A percentile compares a stretch with the other conserved stretches of the same genome.
These are phyloP conservation scores for Parotia lawesii DNA, from an alignment of 2,113 vertebrate species.

Conservation along the genomic window DNA sequence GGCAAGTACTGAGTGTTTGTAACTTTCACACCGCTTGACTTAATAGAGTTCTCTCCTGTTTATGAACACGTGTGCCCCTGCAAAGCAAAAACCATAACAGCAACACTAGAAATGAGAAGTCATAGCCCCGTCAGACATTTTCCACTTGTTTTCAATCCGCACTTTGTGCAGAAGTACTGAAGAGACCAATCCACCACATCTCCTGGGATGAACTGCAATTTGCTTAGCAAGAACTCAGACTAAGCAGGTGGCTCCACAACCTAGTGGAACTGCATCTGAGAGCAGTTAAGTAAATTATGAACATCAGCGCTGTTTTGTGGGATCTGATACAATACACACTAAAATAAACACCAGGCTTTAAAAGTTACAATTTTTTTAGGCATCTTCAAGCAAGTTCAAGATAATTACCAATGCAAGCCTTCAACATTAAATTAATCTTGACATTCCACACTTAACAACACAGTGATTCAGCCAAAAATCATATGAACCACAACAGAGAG, in stretches of 20 bases:
- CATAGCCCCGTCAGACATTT: accelerated
- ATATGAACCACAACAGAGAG: not conserved
- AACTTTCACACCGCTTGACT: not conserved
- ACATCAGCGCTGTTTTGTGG: not conserved
- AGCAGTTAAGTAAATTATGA: not conserved
- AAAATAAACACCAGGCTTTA: not conserved
- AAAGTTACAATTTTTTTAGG: not conserved
- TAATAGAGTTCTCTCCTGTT: not conserved
- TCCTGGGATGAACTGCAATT: not conserved
- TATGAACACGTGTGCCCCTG: accelerated
- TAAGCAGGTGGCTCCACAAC: not conserved
- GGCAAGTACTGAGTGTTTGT: not conserved
- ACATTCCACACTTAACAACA: not conserved
- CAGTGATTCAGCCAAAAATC: not conserved
- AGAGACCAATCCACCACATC: not conserved
- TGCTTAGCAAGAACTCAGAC: not conserved
- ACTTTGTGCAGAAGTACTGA: not conserved
- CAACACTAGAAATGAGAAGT: not conserved
- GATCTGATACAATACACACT: not conserved
- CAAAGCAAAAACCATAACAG: not conserved
- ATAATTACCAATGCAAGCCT: not conserved
- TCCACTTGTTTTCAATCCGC: not conserved
- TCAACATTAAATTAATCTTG: not conserved
- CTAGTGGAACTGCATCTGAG: not conserved
- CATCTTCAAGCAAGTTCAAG: not conserved